Evolutionary conservation across 2,113 vertebrate species (phyloP).

Genomic region (Morone saxatilis): DNA sequence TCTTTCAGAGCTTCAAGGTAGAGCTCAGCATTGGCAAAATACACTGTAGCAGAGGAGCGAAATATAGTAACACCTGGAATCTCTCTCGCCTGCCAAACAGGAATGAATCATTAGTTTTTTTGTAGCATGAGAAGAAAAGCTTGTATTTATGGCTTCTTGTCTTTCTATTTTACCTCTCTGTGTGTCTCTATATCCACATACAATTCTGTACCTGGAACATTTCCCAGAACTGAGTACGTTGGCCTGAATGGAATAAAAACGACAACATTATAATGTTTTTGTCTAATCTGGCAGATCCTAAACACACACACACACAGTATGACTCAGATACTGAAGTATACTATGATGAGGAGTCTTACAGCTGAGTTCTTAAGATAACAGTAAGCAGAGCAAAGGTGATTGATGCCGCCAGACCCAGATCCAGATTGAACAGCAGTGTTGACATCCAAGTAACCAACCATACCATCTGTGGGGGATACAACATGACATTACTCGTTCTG

Average conservation of each 20-base stretch:
- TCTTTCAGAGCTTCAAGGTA: conserved; percentile 91
- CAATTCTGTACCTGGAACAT: conserved; percentile 89
- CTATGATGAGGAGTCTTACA: conserved; percentile 80
- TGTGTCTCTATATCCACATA: conserved; percentile 91
- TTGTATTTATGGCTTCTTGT: background rate
- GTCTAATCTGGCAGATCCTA: background rate
- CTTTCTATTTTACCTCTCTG: conserved; percentile 83
- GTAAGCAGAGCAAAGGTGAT: conserved; percentile 91
- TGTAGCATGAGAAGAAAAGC: background rate
- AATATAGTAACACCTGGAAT: conserved; percentile 95
- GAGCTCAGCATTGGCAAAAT: conserved; percentile 96
- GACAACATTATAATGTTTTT: background rate
- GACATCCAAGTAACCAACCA: conserved; percentile 94
- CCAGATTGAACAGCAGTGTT: conserved; percentile 91
- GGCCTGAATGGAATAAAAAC: conserved; percentile 83
- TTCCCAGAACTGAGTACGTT: conserved; percentile 92
- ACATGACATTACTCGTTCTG: background rate
- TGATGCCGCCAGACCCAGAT: conserved; percentile 90
- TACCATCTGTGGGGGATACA: conserved; percentile 80
- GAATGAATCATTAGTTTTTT: background rate
- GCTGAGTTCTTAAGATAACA: conserved; percentile 93
- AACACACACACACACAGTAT: background rate
- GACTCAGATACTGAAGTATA: background rate
- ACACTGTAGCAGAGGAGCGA: conserved; percentile 92
- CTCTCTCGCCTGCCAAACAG: conserved; percentile 86